Evolutionary conservation across 2,797 vertebrate genomes (phyloP), one percentile per base, ranked within the genome.

Genomic region (Brachyalestes nurse): DNA sequence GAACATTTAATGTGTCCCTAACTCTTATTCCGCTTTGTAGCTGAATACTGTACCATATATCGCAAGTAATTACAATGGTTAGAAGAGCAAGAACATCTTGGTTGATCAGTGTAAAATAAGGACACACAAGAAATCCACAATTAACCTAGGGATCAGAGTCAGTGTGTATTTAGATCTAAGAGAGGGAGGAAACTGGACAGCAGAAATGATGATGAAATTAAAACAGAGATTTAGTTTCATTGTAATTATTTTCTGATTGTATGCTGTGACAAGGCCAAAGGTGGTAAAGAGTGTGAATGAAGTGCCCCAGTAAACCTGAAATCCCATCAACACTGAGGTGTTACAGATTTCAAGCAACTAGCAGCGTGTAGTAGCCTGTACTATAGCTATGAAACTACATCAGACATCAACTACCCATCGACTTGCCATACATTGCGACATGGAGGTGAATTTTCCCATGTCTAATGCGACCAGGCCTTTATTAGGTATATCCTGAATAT

Each of bases 401-500:
- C 34, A 34, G 34, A 34, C 34, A 34, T 34, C 34, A 34, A 34
- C 34, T 34, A 34, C 34, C 34, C 34, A 3, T 34, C 23, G 17
- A 23, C 25, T 38, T 69, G 42, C n/a, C 65, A 51, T 71, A 17
- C 23, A 53, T 14, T 19, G 6, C 28, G 47, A 53, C 7, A 17
- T 28, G 47, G 14, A 51, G 16, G n/a, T 21, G 6, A 72, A 8
- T 28, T 28, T 16, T 4, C n/a, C 13, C 51, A 40, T 72, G 19
- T 58, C 55, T 28, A 23, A 14, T 14, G 13, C 9, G 16, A 38
- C 40, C 40, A n/a, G 67, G 45, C 2, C 47, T 72, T 57, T 71
- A 71, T 58, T 66, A 51, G 16, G 34, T 72, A 12, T 49, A 66
- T 78, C 65, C 25, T 49, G 5, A 62, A 82, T 78, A 82, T 82